Percentiles rank a stretch among this genome's conserved stretches.
Evolutionary conservation across 2,888 invertebrate species (phyloP).

Genomic region (Perdita meconis): DNA sequence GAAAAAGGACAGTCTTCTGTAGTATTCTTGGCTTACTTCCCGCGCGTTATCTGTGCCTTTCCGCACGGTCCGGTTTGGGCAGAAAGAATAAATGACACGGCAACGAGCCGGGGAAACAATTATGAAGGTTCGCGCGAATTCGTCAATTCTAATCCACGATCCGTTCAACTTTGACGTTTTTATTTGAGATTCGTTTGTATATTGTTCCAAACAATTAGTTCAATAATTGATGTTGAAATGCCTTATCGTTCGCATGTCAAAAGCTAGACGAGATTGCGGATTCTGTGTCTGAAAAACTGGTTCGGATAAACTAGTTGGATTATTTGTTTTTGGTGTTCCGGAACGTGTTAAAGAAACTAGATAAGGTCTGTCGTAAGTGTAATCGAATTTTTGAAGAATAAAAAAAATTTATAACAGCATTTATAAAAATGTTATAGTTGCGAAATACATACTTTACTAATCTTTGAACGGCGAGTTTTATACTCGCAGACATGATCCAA

Average conservation of each 20-base stretch:
- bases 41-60: slow-evolving; percentile 12
- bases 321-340: too few species aligned
- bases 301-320: slow-evolving; percentile 4
- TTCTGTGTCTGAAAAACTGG: neutral
- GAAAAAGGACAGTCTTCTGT: slow-evolving; percentile 2
- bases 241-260: neutral
- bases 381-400: too few species aligned
- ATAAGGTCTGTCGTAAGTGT: too few species aligned
- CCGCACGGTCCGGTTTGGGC: neutral
- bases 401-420: too few species aligned
- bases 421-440: too few species aligned
- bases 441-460: too few species aligned
- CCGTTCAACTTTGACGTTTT: slow-evolving; percentile 10
- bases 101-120: slow-evolving; percentile 62
- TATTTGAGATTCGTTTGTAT: neutral
- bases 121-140: slow-evolving; percentile 42
- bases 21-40: slow-evolving; percentile 6
- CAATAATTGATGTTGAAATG: neutral
- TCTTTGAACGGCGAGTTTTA: too few species aligned
- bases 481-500: too few species aligned
- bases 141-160: slow-evolving; percentile 27
- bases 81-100: slow-evolving; percentile 17
- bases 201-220: neutral
- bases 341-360: too few species aligned
- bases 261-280: too few species aligned